Base-by-base conservation (phyloP, 2,888 invertebrate genomes). In the Hetaerina titia region DNA sequence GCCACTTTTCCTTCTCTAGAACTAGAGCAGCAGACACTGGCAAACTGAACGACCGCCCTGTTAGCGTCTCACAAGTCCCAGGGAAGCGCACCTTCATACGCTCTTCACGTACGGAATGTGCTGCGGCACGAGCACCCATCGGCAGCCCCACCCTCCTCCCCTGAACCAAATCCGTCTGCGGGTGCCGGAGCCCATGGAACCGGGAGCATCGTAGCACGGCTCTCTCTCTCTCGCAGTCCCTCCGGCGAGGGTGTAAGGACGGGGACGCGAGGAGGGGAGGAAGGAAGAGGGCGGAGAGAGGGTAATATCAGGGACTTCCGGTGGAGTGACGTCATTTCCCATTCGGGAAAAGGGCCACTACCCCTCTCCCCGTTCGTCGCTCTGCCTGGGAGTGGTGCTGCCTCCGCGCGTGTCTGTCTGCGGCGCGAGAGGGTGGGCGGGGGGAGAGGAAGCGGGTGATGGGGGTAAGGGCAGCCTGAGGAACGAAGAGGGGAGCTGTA, bases 261-360 rank as follows among this genome's bases (percentile, higher is more conserved):
- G 69, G 19, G 22, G 69, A 5, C 19, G 69, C 69, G 22, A 6
- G 31, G 56, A 22, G 88, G 88, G 22, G 57, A 88, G 88, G 88
- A 45, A 57, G 88, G 88, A 45, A 57, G 92, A 92, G 92, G 69
- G 92, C 45, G 45, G 90, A 64, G 90, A 90, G 90, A 90, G 92
- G 92, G 92, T 69, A 92, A 69, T 92, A 92, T 92, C 92, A 74
- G 92, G 92, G 92, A 92, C 92, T 92, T 92, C 92, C 92, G 69
- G 92, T 92, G 69, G 92, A 56, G 56, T 92, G 92, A 92, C 92
- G 92, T 92, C 92, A 92, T 92, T 92, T 92, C 92, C 92, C 92
- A 92, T 92, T 92, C 92, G 69, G 92, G 69, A 92, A 92, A 87
- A 88, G 60, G 94, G 89, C 19, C 45, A 45, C 45, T 45, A 19